Evolutionary conservation across 2,888 invertebrate species (phyloP).

Genomic region (Ectemnius continuus): DNA sequence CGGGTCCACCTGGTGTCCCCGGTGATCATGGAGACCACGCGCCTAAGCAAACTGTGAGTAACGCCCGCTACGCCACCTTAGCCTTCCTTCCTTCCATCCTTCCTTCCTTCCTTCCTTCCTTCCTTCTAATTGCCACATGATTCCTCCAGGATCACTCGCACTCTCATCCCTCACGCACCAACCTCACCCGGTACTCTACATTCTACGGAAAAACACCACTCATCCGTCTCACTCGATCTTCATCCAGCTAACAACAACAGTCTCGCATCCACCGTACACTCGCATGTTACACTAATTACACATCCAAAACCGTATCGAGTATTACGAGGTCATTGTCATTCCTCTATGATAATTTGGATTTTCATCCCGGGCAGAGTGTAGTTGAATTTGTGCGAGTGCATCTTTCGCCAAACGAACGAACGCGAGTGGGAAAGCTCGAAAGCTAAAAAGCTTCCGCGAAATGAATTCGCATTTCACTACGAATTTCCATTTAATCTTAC

Average conservation of each 20-base stretch:
- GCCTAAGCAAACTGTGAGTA: constrained; percentile 88
- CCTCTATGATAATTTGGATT: no score
- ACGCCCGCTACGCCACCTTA: constrained; percentile 68
- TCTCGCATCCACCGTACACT: no score
- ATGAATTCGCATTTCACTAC: constrained; percentile 70
- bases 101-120: background rate
- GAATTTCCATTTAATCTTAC: constrained; percentile 74
- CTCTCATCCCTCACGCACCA: constrained; percentile 17
- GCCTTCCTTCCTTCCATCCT: constrained; percentile 40
- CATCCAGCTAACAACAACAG: no score
- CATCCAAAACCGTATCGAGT: no score
- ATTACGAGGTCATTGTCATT: no score
- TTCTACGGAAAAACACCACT: no score
- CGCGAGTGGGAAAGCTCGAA: constrained; percentile 54
- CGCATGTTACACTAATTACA: no score
- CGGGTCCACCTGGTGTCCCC: constrained; percentile 81
- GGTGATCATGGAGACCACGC: constrained; percentile 84
- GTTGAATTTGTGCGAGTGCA: no score
- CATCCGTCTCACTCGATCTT: no score
- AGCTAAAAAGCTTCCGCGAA: constrained; percentile 66
- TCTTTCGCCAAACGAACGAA: no score
- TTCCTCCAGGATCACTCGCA: background rate
- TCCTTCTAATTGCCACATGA: background rate
- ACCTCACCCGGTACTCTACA: no score
- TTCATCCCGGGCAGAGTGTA: no score